A percentile compares a stretch with the other conserved stretches of the same genome.
Evolutionary conservation across 2,797 vertebrate genomes (phyloP).

Genomic region (Choloepus didactylus): DNA sequence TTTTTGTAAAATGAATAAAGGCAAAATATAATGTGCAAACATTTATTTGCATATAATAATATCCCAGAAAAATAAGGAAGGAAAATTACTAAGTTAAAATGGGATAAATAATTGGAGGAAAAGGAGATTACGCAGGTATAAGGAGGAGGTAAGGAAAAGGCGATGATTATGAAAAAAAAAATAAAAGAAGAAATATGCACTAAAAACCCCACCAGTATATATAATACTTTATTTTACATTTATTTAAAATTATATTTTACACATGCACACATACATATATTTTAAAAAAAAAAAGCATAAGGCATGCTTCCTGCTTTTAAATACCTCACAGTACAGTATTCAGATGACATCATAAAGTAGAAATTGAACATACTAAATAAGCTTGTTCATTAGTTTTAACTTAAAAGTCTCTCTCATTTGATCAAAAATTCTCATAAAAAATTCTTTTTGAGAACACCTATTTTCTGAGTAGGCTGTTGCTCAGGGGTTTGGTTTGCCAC

Average conservation of each 20-base stretch:
- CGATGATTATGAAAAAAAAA: not conserved
- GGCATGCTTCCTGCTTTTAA: not conserved
- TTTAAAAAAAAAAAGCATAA: slow-evolving; percentile 42
- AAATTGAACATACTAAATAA: not conserved
- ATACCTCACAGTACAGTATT: not conserved
- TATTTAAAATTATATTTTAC: slow-evolving; percentile 13
- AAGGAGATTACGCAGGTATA: not conserved
- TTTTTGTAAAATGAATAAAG: not conserved
- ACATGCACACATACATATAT: not conserved
- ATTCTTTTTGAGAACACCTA: not conserved
- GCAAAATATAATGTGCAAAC: not conserved
- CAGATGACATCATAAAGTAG: slow-evolving; percentile 4
- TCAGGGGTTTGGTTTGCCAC: not conserved
- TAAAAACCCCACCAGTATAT: not conserved
- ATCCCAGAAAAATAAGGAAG: not conserved
- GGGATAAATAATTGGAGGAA: not conserved
- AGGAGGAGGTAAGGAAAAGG: not conserved
- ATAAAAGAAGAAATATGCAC: not conserved
- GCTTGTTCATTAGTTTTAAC: not conserved
- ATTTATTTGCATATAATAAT: not conserved
- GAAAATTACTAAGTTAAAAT: not conserved
- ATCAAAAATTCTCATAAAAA: not conserved
- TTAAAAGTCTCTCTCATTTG: not conserved
- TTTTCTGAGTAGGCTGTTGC: not conserved
- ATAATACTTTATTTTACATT: not conserved